Percentiles rank a stretch among this genome's conserved stretches.
phyloP scores from a whole-genome alignment of 2,888 invertebrate genomes.

The Orthosia gothica region DNA sequence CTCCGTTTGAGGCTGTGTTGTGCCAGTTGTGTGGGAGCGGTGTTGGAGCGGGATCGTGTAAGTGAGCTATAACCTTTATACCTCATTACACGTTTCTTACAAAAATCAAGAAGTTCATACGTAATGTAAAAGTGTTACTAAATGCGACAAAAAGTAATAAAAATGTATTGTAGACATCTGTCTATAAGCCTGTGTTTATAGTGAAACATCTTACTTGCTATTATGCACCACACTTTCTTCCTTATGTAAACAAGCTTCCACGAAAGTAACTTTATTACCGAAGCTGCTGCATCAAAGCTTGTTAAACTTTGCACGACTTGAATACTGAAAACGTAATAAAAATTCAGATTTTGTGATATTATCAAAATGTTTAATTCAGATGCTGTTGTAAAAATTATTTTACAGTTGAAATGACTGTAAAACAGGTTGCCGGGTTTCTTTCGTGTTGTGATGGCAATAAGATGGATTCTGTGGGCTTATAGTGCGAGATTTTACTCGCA shows the following conservation, averaged over 20 bases:
- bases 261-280: conserved; percentile 23
- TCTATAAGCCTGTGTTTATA: too few species aligned
- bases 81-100: too few species aligned
- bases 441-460: conserved; percentile 32
- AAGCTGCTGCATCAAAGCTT: conserved; percentile 21
- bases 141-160: too few species aligned
- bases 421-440: conserved; percentile 40
- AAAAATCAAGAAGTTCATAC: too few species aligned
- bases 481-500: too few species aligned
- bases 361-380: conserved; percentile 72
- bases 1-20: too few species aligned
- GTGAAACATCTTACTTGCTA: too few species aligned
- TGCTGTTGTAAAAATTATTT: conserved; percentile 72
- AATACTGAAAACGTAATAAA: conserved; percentile 56
- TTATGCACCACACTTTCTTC: background rate
- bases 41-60: too few species aligned
- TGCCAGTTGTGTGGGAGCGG: too few species aligned
- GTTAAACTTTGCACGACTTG: conserved; percentile 40
- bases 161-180: too few species aligned
- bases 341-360: conserved; percentile 64
- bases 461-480: background rate
- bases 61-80: too few species aligned
- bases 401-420: conserved; percentile 67
- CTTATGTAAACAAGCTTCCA: background rate
- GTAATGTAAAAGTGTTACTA: too few species aligned